phyloP scores from a whole-genome alignment of 2,797 vertebrate species.

The Argya squamiceps region DNA sequence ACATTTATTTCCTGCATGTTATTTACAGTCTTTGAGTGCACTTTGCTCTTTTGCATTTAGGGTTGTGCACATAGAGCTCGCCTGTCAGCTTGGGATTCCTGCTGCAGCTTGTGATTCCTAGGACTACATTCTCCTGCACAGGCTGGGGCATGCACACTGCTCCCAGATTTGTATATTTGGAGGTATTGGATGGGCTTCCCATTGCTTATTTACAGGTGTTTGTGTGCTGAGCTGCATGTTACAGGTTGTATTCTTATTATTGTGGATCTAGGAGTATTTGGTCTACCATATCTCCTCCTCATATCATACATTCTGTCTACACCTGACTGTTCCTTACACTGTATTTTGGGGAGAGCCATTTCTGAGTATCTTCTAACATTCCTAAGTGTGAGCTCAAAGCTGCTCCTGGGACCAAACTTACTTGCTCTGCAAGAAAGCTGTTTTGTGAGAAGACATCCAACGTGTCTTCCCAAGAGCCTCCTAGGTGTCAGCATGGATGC shows the following conservation, averaged over 20 bases:
- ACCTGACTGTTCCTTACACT: neutral
- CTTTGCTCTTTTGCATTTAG: neutral
- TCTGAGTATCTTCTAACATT: neutral
- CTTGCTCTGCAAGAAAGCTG: neutral
- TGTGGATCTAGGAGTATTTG: neutral
- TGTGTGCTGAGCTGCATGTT: neutral
- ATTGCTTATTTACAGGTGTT: neutral
- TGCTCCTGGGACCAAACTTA: neutral
- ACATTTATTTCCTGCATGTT: neutral
- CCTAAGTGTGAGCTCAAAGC: neutral
- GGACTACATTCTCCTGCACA: neutral
- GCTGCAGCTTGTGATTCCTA: neutral
- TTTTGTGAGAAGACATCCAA: neutral
- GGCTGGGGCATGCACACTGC: neutral
- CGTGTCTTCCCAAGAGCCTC: neutral
- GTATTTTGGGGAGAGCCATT: neutral
- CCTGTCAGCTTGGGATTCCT: neutral
- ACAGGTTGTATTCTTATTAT: neutral
- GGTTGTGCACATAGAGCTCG: accelerated
- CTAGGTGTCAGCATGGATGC: neutral
- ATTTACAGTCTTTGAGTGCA: neutral
- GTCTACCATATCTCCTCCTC: neutral
- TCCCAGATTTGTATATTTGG: neutral
- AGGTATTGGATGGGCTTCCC: neutral
- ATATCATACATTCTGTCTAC: neutral